Conservation (phyloP, 53 echinoderm and acorn worm species). For the Mesocentrotus franciscanus region DNA sequence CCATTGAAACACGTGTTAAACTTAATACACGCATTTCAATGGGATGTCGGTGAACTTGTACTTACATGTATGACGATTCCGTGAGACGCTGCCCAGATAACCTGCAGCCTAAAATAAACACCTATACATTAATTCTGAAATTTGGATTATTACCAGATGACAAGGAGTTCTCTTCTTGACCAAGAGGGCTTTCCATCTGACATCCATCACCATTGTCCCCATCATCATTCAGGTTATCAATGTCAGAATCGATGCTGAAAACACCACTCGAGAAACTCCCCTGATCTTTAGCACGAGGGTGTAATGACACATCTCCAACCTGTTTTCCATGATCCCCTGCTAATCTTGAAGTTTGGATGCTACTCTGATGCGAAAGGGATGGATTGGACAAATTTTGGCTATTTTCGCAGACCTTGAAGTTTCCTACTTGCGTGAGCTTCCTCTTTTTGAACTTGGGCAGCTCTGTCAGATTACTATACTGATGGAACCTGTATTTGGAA, state of each 20-base stretch:
- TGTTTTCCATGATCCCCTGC: background rate
- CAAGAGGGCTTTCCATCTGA: background rate
- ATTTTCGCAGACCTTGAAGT: background rate
- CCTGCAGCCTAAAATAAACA: too few species aligned
- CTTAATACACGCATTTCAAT: too few species aligned
- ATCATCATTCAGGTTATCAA: background rate
- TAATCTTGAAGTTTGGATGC: background rate
- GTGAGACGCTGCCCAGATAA: too few species aligned
- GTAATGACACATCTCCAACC: background rate
- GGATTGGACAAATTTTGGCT: background rate
- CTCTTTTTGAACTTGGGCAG: conserved; percentile 39
- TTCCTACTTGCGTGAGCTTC: background rate
- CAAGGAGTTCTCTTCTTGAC: background rate
- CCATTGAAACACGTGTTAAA: too few species aligned
- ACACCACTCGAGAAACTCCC: conserved; percentile 62
- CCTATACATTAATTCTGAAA: background rate
- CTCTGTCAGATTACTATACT: conserved; percentile 14
- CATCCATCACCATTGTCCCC: background rate
- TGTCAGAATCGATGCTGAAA: conserved; percentile 51
- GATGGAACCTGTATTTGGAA: background rate
- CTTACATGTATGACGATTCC: too few species aligned
- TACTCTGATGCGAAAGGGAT: background rate
- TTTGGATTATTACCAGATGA: background rate
- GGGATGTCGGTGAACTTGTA: too few species aligned
- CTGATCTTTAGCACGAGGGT: conserved; percentile 23